phyloP scores from a whole-genome alignment of 1,140 invertebrate species.

The Lasioglossum albipes region DNA sequence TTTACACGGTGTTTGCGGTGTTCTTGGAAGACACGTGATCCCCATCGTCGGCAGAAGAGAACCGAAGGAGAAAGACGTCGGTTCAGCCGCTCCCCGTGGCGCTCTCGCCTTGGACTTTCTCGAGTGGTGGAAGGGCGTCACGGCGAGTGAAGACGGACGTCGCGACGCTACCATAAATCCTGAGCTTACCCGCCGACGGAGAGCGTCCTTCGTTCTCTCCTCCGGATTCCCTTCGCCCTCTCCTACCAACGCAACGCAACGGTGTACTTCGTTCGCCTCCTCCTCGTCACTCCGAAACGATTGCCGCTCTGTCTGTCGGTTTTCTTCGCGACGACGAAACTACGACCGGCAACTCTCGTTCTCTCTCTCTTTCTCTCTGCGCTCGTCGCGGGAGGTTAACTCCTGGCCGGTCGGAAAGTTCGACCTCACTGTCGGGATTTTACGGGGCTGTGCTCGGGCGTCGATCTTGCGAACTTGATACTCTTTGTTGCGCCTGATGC shows the following conservation, averaged over 20 bases:
- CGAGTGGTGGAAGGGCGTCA: constrained; percentile 77
- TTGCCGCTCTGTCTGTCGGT: constrained; percentile 12
- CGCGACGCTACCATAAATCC: constrained; percentile 80
- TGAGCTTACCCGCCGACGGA: constrained; percentile 75
- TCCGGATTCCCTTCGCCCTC: constrained; percentile 16
- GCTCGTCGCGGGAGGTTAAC: constrained; percentile 74
- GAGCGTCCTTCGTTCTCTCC: constrained; percentile 68
- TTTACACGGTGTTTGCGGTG: constrained; percentile 29
- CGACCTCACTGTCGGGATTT: constrained; percentile 70
- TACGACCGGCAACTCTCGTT: constrained; percentile 29
- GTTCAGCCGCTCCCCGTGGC: constrained; percentile 46
- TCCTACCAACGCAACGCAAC: neutral
- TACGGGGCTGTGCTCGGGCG: constrained; percentile 60
- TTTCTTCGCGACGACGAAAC: constrained; percentile 26
- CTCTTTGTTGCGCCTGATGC: neutral
- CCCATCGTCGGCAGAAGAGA: constrained; percentile 39
- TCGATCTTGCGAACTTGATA: constrained; percentile 36
- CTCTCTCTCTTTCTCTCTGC: neutral
- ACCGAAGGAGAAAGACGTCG: constrained; percentile 49
- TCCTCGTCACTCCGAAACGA: constrained; percentile 52
- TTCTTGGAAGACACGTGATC: constrained; percentile 31
- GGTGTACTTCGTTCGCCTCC: constrained; percentile 52
- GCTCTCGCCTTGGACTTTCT: constrained; percentile 69
- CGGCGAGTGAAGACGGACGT: constrained; percentile 81
- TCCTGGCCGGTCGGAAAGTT: constrained; percentile 73